These are phyloP conservation scores for Trachemys scripta DNA, from an alignment of 2,113 vertebrate species.

Conservation along the genomic window DNA sequence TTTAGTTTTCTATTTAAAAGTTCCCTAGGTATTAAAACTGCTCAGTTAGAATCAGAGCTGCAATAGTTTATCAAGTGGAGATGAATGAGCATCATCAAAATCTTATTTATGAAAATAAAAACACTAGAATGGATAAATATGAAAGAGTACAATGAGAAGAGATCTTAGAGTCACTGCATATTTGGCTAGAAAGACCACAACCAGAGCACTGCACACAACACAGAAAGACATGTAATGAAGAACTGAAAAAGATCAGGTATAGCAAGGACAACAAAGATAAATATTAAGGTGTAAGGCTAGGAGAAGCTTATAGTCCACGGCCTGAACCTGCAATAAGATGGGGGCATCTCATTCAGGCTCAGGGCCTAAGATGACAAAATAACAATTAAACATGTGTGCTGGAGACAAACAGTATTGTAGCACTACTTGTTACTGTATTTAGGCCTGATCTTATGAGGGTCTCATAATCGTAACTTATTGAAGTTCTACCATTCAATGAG, in stretches of 20 bases:
- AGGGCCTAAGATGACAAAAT: neutral
- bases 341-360: neutral
- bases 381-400: neutral
- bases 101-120: conserved; percentile 43
- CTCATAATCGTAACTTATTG: neutral
- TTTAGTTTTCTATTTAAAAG: conserved; percentile 46
- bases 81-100: conserved; percentile 5
- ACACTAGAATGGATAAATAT: neutral
- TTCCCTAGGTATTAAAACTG: neutral
- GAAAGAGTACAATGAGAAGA: neutral
- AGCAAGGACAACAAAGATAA: neutral
- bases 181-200: neutral
- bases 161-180: neutral
- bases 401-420: neutral
- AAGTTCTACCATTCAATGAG: neutral
- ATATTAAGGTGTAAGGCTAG: neutral
- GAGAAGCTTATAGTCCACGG: neutral
- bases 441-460: neutral
- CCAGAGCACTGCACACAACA: neutral
- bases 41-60: conserved; percentile 37
- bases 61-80: conserved; percentile 36
- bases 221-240: neutral
- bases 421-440: neutral
- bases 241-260: neutral
- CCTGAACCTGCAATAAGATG: neutral